Evolutionary conservation across 2,888 invertebrate genomes (phyloP), one percentile per base, ranked within the genome.

Genomic region (Tortrix viridana): DNA sequence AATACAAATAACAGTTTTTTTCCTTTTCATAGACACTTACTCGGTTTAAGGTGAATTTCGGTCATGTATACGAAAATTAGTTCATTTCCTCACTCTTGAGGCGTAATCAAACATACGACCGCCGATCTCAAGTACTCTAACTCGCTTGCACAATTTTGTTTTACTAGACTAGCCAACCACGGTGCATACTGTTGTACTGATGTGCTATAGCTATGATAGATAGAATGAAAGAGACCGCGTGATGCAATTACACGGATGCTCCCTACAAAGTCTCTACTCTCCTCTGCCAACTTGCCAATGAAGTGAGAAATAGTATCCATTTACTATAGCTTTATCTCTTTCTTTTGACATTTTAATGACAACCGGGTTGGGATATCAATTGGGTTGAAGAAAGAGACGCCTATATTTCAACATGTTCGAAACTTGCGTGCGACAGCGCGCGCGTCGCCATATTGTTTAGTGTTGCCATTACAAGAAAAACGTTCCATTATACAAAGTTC

Each of bases 41-140:
- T 47, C 20, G 47, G 19, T 52, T 53, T 63, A 47, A 43, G 46
- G 41, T 57, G 32, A 52, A 32, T 57, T 58, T 63, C 16, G 53
- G 63, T 60, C 49, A 46, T 59, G 55, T 65, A 69, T 77, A 77
- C 79, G 74, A 76, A 76, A 73, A 73, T 76, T 75, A 74, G 76
- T 57, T 78, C 79, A 77, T 74, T 72, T 79, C 70, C 43, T 63
- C 77, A 78, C 74, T 67, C 67, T 62, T 66, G 76, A 79, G 81
- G 82, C 80, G 73, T 74, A 82, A 81, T 73, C 76, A 80, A 80
- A 78, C 82, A 79, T 80, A 78, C 82, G 80, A 82, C 69, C 82
- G 79, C 79, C 79, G 80, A 81, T 76, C 71, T 77, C 84, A 83
- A 83, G 79, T 80, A 81, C 79, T 67, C 69, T 64, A 46, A 47